A percentile compares a stretch with the other conserved stretches of the same genome.
phyloP scores from a whole-genome alignment of 2,113 vertebrate genomes.

The Hippocampus zosterae region DNA sequence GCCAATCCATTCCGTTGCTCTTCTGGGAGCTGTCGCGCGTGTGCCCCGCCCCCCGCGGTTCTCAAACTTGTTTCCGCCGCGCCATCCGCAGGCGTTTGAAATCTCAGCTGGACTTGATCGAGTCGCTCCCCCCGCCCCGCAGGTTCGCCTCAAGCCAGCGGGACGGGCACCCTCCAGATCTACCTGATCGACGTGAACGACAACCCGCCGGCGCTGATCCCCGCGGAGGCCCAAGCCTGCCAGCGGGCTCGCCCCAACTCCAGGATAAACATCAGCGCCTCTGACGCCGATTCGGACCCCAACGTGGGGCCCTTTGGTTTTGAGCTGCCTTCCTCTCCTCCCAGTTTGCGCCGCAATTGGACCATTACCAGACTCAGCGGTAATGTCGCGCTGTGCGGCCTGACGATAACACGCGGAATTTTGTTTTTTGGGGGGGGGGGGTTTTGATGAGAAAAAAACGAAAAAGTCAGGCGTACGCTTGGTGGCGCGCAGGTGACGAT shows the following conservation, averaged over 20 bases:
- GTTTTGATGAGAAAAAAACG: neutral
- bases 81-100: no score
- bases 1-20: no score
- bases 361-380: constrained; percentile 89
- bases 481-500: neutral
- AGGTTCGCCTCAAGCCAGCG: constrained; percentile 88
- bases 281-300: constrained; percentile 86
- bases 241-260: constrained; percentile 80
- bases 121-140: constrained; percentile 2
- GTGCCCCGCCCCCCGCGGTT: no score
- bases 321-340: constrained; percentile 85
- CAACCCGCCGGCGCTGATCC: constrained; percentile 87
- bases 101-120: constrained; percentile 9
- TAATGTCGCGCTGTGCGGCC: constrained; percentile 53
- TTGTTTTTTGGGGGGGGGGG: no score
- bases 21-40: no score
- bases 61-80: no score
- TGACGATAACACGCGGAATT: neutral
- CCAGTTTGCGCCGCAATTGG: constrained; percentile 88
- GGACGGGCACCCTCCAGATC: constrained; percentile 93
- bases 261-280: constrained; percentile 90
- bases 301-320: constrained; percentile 94
- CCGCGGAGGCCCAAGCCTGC: constrained; percentile 89
- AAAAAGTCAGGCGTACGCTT: neutral
- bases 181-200: constrained; percentile 96